Evolutionary conservation across 2,113 vertebrate species (phyloP), one percentile per base, ranked within the genome.

Genomic region (Bolborhynchus lineola): DNA sequence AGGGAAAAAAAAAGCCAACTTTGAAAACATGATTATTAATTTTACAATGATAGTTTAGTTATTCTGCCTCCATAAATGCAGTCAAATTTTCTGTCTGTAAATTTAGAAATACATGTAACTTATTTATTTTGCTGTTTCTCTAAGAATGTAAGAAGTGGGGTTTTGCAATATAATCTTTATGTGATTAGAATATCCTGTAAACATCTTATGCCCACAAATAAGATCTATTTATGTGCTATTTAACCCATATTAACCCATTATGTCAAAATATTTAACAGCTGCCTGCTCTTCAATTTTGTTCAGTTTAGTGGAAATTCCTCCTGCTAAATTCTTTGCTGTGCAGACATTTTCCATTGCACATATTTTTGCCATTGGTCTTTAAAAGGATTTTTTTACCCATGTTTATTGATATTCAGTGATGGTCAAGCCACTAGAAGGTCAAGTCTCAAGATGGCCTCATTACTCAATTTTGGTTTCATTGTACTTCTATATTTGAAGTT

Each of bases 11-110:
- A 78, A 85, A 63, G 23, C 29, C 55, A 93, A 91, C 76, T 65
- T 57, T 93, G 60, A 96, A 97, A 97, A 93, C 39, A 79, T 37
- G 5, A 72, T 86, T 68, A 91, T 76, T 93, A 88, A 93, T 94
- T 86, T 42, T 44, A 20, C 31, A 90, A 79, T 76, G 76, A 65
- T 57, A 21, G 26, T 96, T 96, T 86, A 29, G 46, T 50, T 96
- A 65, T 68, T 91, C 78, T 91, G 26, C 28, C 49, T 95, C 49
- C 82, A 90, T 95, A 79, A 91, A 86, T 77, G 17, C 26, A 72
- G 53, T 74, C 37, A 94, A 33, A 60, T 79, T 44, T 93, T 91
- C 78, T 88, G 46, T 71, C 88, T 41, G 44, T 82, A 90, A 75
- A 87, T 92, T 87, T 77, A 50, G 50, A 72, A 89, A 89, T 41